Conservation (phyloP, 1,140 invertebrate genomes). For the Cyclina sinensis region DNA sequence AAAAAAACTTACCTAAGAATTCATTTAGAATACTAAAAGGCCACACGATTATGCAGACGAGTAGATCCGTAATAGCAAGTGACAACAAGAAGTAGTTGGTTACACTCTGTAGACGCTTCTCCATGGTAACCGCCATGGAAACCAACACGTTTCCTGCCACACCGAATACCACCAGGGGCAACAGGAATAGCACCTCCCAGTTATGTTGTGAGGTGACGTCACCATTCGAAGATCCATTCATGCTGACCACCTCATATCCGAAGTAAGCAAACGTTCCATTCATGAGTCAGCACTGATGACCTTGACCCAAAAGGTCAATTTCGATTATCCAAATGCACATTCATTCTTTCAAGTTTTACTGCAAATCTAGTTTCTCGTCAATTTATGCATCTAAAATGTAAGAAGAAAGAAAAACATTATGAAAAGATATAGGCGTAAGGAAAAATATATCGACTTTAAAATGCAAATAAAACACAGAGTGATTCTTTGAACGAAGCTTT, state of each 20-base stretch:
- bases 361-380: too few relatives aligned
- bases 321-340: too few relatives aligned
- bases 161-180: slow-evolving; percentile 82
- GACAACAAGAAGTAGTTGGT: slow-evolving; percentile 98
- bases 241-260: not conserved
- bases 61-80: slow-evolving; percentile 97
- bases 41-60: slow-evolving; percentile 93
- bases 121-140: slow-evolving; percentile 98
- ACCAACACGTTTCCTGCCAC: slow-evolving; percentile 96
- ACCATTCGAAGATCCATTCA: slow-evolving; percentile 18
- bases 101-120: slow-evolving; percentile 96
- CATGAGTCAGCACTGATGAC: not conserved
- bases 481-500: too few relatives aligned
- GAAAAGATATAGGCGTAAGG: too few relatives aligned
- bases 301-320: too few relatives aligned
- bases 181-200: slow-evolving; percentile 80
- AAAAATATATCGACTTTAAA: too few relatives aligned
- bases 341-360: too few relatives aligned
- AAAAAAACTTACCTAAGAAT: slow-evolving; percentile 88
- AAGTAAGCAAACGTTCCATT: slow-evolving; percentile 3
- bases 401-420: too few relatives aligned
- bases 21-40: slow-evolving; percentile 89
- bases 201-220: slow-evolving; percentile 56
- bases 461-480: too few relatives aligned
- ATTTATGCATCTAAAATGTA: too few relatives aligned